phyloP scores from a whole-genome alignment of 1,140 invertebrate genomes.

The Lordiphosa mommai region DNA sequence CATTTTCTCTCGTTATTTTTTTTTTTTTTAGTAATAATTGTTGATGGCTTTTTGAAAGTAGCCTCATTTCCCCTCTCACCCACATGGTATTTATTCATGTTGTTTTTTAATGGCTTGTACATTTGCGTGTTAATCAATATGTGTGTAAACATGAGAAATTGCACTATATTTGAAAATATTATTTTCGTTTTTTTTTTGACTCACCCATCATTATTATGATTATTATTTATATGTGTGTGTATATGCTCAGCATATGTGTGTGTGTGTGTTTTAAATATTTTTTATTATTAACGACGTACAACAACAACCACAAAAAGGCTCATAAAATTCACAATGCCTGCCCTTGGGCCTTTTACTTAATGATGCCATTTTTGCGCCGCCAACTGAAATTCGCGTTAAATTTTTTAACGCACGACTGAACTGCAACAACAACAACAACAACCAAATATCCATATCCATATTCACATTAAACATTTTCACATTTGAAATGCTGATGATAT shows the following conservation, averaged over 20 bases:
- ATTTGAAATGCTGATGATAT: slow-evolving; percentile 25
- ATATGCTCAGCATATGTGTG: slow-evolving; percentile 6
- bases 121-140: slow-evolving; percentile 73
- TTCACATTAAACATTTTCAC: slow-evolving; percentile 25
- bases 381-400: slow-evolving; percentile 71
- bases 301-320: slow-evolving; percentile 51
- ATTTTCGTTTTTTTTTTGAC: neutral
- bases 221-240: slow-evolving; percentile 39
- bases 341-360: slow-evolving; percentile 69
- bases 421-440: slow-evolving; percentile 54
- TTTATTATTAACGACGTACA: slow-evolving; percentile 67
- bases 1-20: slow-evolving; percentile 23
- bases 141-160: slow-evolving; percentile 40
- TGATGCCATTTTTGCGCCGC: slow-evolving; percentile 74
- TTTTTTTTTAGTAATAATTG: slow-evolving; percentile 34
- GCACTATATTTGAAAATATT: slow-evolving; percentile 4
- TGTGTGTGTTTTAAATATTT: slow-evolving; percentile 35
- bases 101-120: slow-evolving; percentile 65
- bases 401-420: slow-evolving; percentile 72
- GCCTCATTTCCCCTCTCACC: slow-evolving; percentile 12
- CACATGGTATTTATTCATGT: neutral
- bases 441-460: slow-evolving; percentile 18
- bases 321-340: slow-evolving; percentile 77
- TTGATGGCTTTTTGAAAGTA: slow-evolving; percentile 66
- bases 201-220: slow-evolving; percentile 45